A percentile compares a stretch with the other conserved stretches of the same genome.
phyloP scores from a whole-genome alignment of 2,888 invertebrate species.

The Alsophila aescularia region DNA sequence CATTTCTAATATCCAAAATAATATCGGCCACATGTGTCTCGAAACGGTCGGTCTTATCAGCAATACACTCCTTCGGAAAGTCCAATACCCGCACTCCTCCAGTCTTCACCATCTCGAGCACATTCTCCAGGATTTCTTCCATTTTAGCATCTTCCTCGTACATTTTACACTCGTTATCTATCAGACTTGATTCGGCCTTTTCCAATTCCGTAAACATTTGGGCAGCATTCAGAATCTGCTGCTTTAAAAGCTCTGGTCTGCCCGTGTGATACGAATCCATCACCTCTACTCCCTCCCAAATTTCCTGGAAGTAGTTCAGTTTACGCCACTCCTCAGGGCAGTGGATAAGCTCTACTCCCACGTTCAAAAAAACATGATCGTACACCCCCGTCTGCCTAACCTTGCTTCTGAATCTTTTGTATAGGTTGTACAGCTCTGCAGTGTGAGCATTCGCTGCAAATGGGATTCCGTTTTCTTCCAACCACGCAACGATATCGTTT shows the following conservation, averaged over 20 bases:
- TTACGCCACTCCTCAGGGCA: slow-evolving; percentile 16
- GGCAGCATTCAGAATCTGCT: slow-evolving; percentile 1
- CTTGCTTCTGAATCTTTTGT: slow-evolving; percentile 7
- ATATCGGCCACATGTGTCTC: slow-evolving; percentile 22
- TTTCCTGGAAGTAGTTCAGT: slow-evolving; percentile 17
- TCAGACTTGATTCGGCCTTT: slow-evolving; percentile 4
- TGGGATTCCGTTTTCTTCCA: slow-evolving; percentile 16
- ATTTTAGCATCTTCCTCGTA: slow-evolving; percentile 23
- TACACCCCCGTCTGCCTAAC: slow-evolving; percentile 10
- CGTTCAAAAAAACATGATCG: slow-evolving; percentile 22
- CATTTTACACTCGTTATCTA: slow-evolving; percentile 21
- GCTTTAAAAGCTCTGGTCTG: slow-evolving; percentile 10
- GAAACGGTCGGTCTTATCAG: slow-evolving; percentile 22
- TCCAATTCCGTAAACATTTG: neutral
- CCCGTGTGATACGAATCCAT: slow-evolving; percentile 4
- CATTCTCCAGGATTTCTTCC: slow-evolving; percentile 26
- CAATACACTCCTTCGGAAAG: slow-evolving; percentile 23
- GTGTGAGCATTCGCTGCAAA: slow-evolving; percentile 8
- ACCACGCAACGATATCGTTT: slow-evolving; percentile 15
- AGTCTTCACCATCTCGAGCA: slow-evolving; percentile 22
- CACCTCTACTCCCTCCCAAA: slow-evolving; percentile 5
- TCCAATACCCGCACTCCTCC: slow-evolving; percentile 18
- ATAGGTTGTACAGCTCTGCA: slow-evolving; percentile 20
- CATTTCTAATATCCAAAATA: slow-evolving; percentile 9
- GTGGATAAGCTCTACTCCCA: slow-evolving; percentile 17